These are phyloP conservation scores for Arctia plantaginis DNA, from an alignment of 2,888 invertebrate species.

Conservation along the genomic window DNA sequence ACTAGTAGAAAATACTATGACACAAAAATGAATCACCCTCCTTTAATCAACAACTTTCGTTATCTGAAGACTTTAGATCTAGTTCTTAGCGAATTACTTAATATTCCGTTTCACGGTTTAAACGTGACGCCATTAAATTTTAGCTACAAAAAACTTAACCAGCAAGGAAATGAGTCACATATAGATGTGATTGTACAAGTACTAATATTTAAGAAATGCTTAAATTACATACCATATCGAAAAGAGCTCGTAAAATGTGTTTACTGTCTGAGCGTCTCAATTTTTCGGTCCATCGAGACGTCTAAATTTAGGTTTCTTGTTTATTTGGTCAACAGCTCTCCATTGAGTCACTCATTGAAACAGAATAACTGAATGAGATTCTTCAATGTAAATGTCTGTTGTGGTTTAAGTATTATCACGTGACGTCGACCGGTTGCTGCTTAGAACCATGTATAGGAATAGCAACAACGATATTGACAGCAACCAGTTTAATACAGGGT, in stretches of 20 bases:
- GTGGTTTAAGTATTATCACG: background rate
- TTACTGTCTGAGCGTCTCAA: constrained; percentile 49
- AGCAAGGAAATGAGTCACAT: background rate
- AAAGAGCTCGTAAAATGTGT: constrained; percentile 35
- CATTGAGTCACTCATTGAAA: constrained; percentile 42
- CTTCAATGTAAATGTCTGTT: constrained; percentile 33
- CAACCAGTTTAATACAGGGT: background rate
- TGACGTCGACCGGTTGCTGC: background rate
- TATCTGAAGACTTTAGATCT: background rate
- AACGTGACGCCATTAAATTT: background rate
- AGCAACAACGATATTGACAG: background rate
- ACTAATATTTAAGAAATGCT: constrained; percentile 7
- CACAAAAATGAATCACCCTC: background rate
- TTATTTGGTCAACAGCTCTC: constrained; percentile 53
- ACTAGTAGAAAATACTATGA: background rate
- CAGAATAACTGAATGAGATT: constrained; percentile 47
- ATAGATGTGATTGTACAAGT: constrained; percentile 1
- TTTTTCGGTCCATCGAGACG: constrained; percentile 47
- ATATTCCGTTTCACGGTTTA: background rate
- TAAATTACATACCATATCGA: constrained; percentile 16
- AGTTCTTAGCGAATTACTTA: background rate
- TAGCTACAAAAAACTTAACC: background rate
- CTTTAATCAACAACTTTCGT: background rate
- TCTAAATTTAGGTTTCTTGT: constrained; percentile 45
- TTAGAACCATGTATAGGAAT: background rate